phyloP scores from a whole-genome alignment of 2,888 invertebrate species.

The Artemia sp. region DNA sequence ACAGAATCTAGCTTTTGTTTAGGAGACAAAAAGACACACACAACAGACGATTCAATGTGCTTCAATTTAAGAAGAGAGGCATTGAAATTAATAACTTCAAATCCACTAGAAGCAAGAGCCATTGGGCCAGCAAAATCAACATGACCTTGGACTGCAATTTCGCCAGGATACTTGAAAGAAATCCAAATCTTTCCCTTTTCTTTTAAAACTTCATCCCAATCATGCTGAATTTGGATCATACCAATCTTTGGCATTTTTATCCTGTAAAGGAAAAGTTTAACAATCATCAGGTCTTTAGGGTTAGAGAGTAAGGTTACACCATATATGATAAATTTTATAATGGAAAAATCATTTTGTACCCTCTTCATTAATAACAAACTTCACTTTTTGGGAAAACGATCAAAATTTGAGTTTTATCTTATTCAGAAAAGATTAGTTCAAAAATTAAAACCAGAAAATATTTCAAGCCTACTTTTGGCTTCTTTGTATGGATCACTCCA shows the following conservation, averaged over 20 bases:
- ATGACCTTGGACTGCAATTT: conserved; percentile 34
- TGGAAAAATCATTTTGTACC: no score
- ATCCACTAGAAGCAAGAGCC: not conserved
- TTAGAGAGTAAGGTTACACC: no score
- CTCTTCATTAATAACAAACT: no score
- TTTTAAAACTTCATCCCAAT: not conserved
- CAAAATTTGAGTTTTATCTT: no score
- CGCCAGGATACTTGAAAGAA: conserved; percentile 36
- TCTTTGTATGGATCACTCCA: conserved; percentile 32
- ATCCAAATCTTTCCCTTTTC: conserved; percentile 37
- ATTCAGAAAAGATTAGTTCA: not conserved
- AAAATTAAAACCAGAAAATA: conserved; percentile 3
- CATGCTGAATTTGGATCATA: not conserved
- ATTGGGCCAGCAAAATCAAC: conserved; percentile 27
- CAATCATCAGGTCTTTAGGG: no score
- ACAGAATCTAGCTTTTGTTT: not conserved
- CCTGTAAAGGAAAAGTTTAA: not conserved
- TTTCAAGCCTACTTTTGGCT: conserved; percentile 14
- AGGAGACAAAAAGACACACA: not conserved
- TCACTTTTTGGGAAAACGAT: no score
- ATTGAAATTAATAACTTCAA: conserved; percentile 7
- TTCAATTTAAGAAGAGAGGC: not conserved
- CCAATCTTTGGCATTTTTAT: conserved; percentile 11
- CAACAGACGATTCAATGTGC: not conserved
- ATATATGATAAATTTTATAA: no score